phyloP scores from a whole-genome alignment of 1,140 invertebrate genomes.

The Drosophila carrolli region DNA sequence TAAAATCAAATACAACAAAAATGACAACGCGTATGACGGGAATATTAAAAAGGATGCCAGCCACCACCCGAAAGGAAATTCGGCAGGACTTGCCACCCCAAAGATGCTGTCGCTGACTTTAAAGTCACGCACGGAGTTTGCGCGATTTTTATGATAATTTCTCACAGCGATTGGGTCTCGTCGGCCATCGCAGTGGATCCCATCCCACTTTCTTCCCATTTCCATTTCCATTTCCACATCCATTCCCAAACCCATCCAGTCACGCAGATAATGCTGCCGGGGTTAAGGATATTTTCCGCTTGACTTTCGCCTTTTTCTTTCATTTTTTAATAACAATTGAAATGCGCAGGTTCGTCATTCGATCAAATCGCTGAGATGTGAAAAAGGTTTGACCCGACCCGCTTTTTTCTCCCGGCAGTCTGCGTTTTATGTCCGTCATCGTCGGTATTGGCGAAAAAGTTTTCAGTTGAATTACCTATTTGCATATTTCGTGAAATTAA shows the following conservation, averaged over 20 bases:
- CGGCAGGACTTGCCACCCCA: slow-evolving; percentile 27
- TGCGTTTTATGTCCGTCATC: slow-evolving; percentile 56
- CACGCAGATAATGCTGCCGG: slow-evolving; percentile 24
- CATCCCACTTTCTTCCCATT: not conserved
- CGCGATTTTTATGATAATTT: slow-evolving; percentile 83
- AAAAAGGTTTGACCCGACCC: slow-evolving; percentile 55
- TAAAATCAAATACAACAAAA: slow-evolving; percentile 84
- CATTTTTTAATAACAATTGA: slow-evolving; percentile 70
- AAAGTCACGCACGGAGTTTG: slow-evolving; percentile 81
- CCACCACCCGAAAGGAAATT: slow-evolving; percentile 42
- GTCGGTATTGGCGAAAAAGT: slow-evolving; percentile 54
- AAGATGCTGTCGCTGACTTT: slow-evolving; percentile 54
- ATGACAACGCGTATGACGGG: slow-evolving; percentile 78
- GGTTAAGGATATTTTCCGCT: slow-evolving; percentile 57
- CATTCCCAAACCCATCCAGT: not conserved
- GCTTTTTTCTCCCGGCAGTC: slow-evolving; percentile 19
- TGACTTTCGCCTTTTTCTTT: slow-evolving; percentile 32
- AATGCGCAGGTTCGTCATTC: slow-evolving; percentile 50
- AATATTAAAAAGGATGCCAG: slow-evolving; percentile 76
- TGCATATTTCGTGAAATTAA: slow-evolving; percentile 73
- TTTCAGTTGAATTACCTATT: slow-evolving; percentile 70
- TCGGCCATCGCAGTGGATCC: slow-evolving; percentile 64
- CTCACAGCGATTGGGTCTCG: slow-evolving; percentile 62
- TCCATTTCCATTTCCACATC: not conserved
- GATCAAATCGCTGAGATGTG: slow-evolving; percentile 65